These are phyloP conservation scores for Syritta pipiens DNA, from an alignment of 2,888 invertebrate species.

Conservation along the genomic window DNA sequence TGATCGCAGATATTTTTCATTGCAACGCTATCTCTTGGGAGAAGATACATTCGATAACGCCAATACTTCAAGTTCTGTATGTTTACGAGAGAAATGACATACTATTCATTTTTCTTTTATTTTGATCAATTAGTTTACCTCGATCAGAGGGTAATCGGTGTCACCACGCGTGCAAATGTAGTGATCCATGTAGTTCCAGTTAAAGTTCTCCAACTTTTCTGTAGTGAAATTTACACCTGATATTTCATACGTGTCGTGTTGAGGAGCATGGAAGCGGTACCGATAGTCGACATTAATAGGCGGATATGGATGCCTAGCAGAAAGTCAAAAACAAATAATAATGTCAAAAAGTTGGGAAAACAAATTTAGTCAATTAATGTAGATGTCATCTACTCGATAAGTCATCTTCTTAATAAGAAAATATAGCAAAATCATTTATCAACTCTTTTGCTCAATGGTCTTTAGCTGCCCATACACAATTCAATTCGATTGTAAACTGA, in stretches of 20 bases:
- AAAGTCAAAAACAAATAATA: too few species aligned
- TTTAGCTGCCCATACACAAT: too few species aligned
- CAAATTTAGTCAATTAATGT: too few species aligned
- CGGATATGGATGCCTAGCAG: constrained; percentile 97
- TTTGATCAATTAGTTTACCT: constrained; percentile 81
- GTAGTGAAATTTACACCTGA: constrained; percentile 97
- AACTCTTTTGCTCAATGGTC: too few species aligned
- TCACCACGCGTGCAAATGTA: constrained; percentile 97
- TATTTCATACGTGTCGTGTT: constrained; percentile 95
- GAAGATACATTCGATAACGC: constrained; percentile 93
- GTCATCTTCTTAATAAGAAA: too few species aligned
- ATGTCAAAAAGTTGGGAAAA: too few species aligned
- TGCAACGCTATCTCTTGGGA: constrained; percentile 90
- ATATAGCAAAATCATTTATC: too few species aligned
- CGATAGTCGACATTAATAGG: constrained; percentile 95
- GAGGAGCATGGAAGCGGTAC: constrained; percentile 94
- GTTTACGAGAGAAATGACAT: too few species aligned
- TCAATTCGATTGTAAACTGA: too few species aligned
- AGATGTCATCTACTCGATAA: too few species aligned
- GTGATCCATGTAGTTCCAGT: constrained; percentile 98
- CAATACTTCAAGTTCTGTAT: constrained; percentile 90
- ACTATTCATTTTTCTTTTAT: background rate
- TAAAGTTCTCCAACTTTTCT: constrained; percentile 96
- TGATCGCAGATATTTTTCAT: constrained; percentile 89
- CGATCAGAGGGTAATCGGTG: constrained; percentile 91